Evolutionary conservation across 2,888 invertebrate species (phyloP), one percentile per base, ranked within the genome.

Genomic region (Zaprionus bogoriensis): DNA sequence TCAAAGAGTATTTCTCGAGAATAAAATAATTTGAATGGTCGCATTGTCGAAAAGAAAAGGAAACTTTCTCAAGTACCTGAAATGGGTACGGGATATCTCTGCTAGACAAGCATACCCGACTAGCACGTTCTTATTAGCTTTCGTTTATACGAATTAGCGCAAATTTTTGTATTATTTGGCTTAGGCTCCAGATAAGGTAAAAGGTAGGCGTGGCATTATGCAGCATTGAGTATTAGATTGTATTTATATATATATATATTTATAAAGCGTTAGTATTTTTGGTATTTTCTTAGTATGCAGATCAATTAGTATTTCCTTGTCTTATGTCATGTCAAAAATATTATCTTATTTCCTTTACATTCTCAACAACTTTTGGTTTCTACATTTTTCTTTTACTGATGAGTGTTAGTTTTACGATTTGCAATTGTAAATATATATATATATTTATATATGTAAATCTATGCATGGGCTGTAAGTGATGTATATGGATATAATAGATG

Each of bases 201-300:
- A 75, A 74, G 70, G 77, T 78, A 75, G 78, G 82, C 78, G 72
- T 78, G 72, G 65, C 65, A 66, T 68, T 63, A 68, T 69, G 64
- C 72, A 65, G 75, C 68, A 75, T 63, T 71, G 58, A 77, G 58
- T 67, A 69, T 70, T 69, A 67, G 39, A 62, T 54, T 61, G 55
- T 51, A 42, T 52, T 45, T 61, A 38, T 58, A 36, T 39, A 39
- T 65, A 39, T 65, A 27, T 45, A 28, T 32, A 28, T 51, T 42
- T 41, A 53, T 68, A 57, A 55, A 67, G 64, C 60, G 47, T 57
- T 76, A 59, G 53, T 46, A 42, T 20, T 38, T 46, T 51, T 42
- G 10, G 20, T 55, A 14, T 45, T 10, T 38, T 41, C 58, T 28
- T 41, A 51, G 61, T 72, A 67, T 70, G 74, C 74, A 73, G 64